A percentile compares a stretch with the other conserved stretches of the same genome.
phyloP scores from a whole-genome alignment of 1,140 invertebrate genomes.

The Coenobita brevimanus region DNA sequence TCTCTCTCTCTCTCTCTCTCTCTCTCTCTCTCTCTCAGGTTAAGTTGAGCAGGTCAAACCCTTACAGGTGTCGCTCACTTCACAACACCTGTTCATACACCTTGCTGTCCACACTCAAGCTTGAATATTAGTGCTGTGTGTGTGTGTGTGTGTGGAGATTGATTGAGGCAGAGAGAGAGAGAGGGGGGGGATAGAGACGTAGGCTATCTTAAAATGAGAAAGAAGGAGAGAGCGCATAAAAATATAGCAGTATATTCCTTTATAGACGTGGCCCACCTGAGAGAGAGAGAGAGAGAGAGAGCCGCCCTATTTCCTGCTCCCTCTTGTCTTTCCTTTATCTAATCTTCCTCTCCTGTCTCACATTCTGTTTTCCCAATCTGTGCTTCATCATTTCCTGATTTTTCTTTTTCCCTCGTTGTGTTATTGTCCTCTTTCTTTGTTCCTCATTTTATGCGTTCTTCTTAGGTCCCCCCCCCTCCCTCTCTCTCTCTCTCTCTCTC shows the following conservation, averaged over 20 bases:
- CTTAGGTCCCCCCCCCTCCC: background rate
- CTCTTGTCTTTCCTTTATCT: too few relatives aligned
- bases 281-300: conserved; percentile 26
- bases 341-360: too few relatives aligned
- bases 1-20: background rate
- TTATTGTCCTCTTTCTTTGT: too few relatives aligned
- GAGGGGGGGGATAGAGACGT: background rate
- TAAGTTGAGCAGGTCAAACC: background rate
- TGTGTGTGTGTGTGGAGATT: background rate
- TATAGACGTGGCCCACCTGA: background rate
- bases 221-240: background rate
- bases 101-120: background rate
- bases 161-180: background rate
- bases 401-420: too few relatives aligned
- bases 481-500: background rate
- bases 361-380: too few relatives aligned
- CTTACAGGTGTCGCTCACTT: background rate
- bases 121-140: background rate
- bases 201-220: background rate
- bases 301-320: background rate
- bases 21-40: too few relatives aligned
- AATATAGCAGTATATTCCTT: too few relatives aligned
- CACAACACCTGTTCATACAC: background rate
- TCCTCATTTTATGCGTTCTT: too few relatives aligned
- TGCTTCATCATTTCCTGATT: too few relatives aligned